These are phyloP conservation scores for Yponomeuta plumbellus DNA, from an alignment of 2,888 invertebrate species.

Conservation along the genomic window DNA sequence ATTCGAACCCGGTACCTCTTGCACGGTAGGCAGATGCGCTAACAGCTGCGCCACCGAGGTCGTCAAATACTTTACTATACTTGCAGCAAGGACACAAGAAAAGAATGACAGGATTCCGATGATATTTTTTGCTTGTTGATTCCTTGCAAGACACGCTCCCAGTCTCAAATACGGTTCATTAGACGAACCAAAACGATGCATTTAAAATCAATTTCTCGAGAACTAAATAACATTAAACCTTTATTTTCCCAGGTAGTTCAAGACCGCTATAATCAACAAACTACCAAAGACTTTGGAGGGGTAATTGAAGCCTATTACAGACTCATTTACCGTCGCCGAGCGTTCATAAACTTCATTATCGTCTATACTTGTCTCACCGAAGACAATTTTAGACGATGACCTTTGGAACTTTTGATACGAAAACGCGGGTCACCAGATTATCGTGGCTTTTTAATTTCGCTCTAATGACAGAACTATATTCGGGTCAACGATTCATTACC, in stretches of 20 bases:
- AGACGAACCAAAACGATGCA: neutral
- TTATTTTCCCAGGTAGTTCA: neutral
- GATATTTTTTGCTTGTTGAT: neutral
- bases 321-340: neutral
- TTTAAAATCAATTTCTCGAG: neutral
- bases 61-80: no score
- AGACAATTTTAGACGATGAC: neutral
- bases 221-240: neutral
- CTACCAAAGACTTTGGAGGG: neutral
- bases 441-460: neutral
- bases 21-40: no score
- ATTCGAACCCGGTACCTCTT: no score
- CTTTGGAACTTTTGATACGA: neutral
- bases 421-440: neutral
- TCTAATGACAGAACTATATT: conserved; percentile 14
- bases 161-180: neutral
- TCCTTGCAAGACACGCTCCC: neutral
- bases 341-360: conserved; percentile 6
- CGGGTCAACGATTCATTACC: conserved; percentile 9
- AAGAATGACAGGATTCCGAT: neutral
- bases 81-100: neutral
- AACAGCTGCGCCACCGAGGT: no score
- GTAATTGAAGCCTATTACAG: conserved; percentile 9
- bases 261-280: neutral
- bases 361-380: neutral